phyloP scores from a whole-genome alignment of 1,140 invertebrate species.

The Aricia agestis region DNA sequence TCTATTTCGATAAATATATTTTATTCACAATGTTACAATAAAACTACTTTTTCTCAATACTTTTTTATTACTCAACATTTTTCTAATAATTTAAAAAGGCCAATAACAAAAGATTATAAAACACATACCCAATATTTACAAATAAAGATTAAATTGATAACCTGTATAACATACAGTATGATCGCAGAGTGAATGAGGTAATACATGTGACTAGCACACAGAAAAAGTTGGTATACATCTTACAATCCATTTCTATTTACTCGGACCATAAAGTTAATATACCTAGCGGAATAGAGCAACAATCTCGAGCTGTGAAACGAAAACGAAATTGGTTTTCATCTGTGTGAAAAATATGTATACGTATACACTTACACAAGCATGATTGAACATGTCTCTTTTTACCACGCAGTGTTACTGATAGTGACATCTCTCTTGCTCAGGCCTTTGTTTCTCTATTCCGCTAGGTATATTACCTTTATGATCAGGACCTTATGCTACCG shows the following conservation, averaged over 20 bases:
- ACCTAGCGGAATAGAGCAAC: too few species aligned
- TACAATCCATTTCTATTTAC: neutral
- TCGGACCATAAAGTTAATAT: too few species aligned
- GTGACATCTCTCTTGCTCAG: too few species aligned
- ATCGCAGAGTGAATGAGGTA: neutral
- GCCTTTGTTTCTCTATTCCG: too few species aligned
- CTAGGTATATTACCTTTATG: too few species aligned
- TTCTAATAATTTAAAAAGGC: neutral
- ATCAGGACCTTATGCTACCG: neutral
- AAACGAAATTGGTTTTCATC: too few species aligned
- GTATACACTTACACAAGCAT: too few species aligned
- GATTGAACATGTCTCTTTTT: too few species aligned
- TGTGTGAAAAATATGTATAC: too few species aligned
- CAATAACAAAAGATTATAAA: constrained; percentile 9
- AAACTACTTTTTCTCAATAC: constrained; percentile 10
- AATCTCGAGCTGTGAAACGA: too few species aligned
- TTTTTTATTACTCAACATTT: constrained; percentile 4
- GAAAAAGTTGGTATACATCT: neutral
- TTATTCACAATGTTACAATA: neutral
- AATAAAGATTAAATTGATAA: constrained; percentile 3
- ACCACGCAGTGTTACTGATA: too few species aligned
- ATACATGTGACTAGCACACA: constrained; percentile 12
- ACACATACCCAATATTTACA: neutral
- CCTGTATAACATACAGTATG: too few species aligned
- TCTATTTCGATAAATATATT: neutral